These are phyloP conservation scores for Molossus molossus DNA, from an alignment of 2,797 vertebrate genomes.

Conservation along the genomic window DNA sequence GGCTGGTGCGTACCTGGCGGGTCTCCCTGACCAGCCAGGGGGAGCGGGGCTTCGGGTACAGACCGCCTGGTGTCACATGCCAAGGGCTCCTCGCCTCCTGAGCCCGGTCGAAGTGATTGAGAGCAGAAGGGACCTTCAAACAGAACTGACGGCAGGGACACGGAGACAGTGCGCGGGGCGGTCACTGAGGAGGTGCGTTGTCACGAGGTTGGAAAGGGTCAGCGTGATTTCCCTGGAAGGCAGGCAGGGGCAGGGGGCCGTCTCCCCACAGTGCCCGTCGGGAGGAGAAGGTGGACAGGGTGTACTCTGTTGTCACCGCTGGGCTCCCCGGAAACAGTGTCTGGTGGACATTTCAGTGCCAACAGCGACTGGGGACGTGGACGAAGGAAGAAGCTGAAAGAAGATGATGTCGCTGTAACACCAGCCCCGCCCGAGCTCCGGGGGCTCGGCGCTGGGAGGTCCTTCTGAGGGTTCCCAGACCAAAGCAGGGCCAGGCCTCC, in stretches of 20 bases:
- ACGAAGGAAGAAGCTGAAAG: fast-evolving
- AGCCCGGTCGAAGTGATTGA: too few relatives aligned
- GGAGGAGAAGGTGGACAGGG: neutral
- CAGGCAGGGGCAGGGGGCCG: neutral
- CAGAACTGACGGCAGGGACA: neutral
- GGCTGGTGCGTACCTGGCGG: fast-evolving
- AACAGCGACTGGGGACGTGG: fast-evolving
- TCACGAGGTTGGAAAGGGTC: neutral
- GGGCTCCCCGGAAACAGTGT: neutral
- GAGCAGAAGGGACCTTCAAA: neutral
- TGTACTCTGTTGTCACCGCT: neutral
- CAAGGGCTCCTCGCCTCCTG: too few relatives aligned
- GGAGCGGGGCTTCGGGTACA: neutral
- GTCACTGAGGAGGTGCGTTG: too few relatives aligned
- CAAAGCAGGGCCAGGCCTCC: neutral
- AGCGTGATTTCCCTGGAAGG: fast-evolving
- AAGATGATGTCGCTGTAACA: fast-evolving
- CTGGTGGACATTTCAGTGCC: neutral
- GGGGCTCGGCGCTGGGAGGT: neutral
- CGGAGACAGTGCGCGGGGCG: neutral
- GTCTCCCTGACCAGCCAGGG: neutral
- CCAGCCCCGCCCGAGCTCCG: fast-evolving
- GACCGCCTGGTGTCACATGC: fast-evolving
- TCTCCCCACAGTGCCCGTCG: neutral
- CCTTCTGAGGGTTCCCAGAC: neutral